Percentiles rank a stretch among this genome's conserved stretches.
Conservation (phyloP, 2,888 invertebrate genomes). For the Corythucha ciliata region DNA sequence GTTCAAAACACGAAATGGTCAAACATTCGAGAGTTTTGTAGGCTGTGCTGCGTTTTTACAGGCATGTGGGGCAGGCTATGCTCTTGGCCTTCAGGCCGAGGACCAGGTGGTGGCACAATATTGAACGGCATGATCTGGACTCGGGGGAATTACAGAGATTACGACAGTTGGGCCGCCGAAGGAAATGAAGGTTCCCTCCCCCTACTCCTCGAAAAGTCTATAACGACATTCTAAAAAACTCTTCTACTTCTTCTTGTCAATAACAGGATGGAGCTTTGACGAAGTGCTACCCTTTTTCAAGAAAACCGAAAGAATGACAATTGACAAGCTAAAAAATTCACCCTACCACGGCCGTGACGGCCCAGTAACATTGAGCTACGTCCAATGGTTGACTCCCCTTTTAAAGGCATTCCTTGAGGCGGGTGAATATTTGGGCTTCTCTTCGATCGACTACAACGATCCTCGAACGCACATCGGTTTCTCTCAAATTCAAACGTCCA, state of each 20-base stretch:
- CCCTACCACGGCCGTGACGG: constrained; percentile 30
- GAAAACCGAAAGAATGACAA: constrained; percentile 33
- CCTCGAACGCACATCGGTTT: constrained; percentile 34
- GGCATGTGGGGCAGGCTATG: constrained; percentile 51
- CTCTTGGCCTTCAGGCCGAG: constrained; percentile 70
- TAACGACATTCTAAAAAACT: background rate
- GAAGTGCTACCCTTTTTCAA: constrained; percentile 36
- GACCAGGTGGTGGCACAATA: constrained; percentile 36
- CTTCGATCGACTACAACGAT: constrained; percentile 31
- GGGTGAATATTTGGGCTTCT: constrained; percentile 29
- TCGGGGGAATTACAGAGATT: constrained; percentile 35
- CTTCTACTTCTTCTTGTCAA: background rate
- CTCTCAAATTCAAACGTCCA: constrained; percentile 32
- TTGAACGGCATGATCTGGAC: constrained; percentile 37
- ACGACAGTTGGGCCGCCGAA: constrained; percentile 35
- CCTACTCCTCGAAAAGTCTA: background rate
- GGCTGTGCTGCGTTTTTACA: background rate
- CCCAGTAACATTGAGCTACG: constrained; percentile 28
- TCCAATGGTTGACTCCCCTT: constrained; percentile 28
- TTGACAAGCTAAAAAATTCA: constrained; percentile 32
- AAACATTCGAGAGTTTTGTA: background rate
- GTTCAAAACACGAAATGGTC: background rate
- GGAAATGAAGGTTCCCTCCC: constrained; percentile 32
- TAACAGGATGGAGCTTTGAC: constrained; percentile 35
- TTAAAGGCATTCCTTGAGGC: constrained; percentile 31